Evolutionary conservation across 2,888 invertebrate species (phyloP).

Genomic region (Corbicula japonica): DNA sequence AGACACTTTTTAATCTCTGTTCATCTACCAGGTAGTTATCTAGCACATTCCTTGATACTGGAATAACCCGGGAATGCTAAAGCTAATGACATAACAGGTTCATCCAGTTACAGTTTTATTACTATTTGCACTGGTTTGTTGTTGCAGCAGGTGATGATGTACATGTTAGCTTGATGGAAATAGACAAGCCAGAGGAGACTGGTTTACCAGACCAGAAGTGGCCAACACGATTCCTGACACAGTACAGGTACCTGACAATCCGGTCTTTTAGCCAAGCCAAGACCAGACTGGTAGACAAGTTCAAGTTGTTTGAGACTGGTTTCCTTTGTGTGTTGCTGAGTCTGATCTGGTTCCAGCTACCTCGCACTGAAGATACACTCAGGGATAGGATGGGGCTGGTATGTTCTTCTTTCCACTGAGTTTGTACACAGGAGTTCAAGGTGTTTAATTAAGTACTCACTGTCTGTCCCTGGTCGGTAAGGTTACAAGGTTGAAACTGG

Average conservation of each 20-base stretch:
- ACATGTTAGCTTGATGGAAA: conserved; percentile 20
- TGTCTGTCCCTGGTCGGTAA: too few species aligned
- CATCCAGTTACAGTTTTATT: too few species aligned
- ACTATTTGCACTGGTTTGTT: not conserved
- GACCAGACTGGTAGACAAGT: conserved; percentile 92
- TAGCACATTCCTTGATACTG: too few species aligned
- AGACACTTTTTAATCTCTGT: too few species aligned
- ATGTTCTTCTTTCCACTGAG: too few species aligned
- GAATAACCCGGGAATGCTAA: too few species aligned
- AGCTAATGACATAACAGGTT: too few species aligned
- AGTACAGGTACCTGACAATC: conserved; percentile 91
- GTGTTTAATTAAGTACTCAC: too few species aligned
- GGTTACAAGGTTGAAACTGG: too few species aligned
- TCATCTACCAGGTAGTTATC: too few species aligned
- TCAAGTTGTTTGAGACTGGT: conserved; percentile 91
- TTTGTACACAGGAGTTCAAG: too few species aligned
- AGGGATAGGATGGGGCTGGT: conserved; percentile 92
- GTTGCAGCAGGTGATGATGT: not conserved
- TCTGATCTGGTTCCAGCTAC: conserved; percentile 92
- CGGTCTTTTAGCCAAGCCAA: conserved; percentile 89
- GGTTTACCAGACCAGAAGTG: conserved; percentile 86
- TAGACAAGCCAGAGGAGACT: conserved; percentile 10
- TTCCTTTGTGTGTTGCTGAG: conserved; percentile 89
- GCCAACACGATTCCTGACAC: conserved; percentile 93
- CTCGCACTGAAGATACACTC: conserved; percentile 91